Evolutionary conservation across 2,888 invertebrate genomes (phyloP).

Genomic region (Eupithecia centaureata): DNA sequence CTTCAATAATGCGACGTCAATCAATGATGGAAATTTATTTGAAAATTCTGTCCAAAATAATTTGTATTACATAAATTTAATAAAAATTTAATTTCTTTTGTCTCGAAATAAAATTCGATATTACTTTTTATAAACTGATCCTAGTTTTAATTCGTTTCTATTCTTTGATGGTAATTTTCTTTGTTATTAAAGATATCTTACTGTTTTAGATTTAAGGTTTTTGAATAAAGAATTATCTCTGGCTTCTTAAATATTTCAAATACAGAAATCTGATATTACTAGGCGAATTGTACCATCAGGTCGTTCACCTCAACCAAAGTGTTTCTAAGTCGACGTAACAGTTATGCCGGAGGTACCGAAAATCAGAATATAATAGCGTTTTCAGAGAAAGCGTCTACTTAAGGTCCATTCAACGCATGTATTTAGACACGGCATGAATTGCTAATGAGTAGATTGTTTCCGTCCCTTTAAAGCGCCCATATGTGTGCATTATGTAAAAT

Average conservation of each 20-base stretch:
- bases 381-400: conserved; percentile 30
- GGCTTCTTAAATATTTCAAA: too few species aligned
- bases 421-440: conserved; percentile 55
- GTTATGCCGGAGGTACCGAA: conserved; percentile 14
- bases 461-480: conserved; percentile 48
- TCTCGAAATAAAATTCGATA: too few species aligned
- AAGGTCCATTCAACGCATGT: conserved; percentile 42
- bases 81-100: too few species aligned
- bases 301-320: not conserved
- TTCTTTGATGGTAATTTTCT: too few species aligned
- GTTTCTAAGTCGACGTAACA: not conserved
- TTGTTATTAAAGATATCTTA: too few species aligned
- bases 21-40: not conserved
- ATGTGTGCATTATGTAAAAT: conserved; percentile 47
- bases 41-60: too few species aligned
- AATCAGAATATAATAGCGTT: conserved; percentile 36
- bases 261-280: not conserved
- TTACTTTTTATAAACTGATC: too few species aligned
- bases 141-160: too few species aligned
- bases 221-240: too few species aligned
- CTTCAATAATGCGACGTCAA: not conserved
- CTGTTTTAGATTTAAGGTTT: too few species aligned
- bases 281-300: not conserved
- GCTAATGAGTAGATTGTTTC: conserved; percentile 58
- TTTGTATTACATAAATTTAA: too few species aligned